These are phyloP conservation scores for Archips crataeganus DNA, from an alignment of 2,888 invertebrate species.

Conservation along the genomic window DNA sequence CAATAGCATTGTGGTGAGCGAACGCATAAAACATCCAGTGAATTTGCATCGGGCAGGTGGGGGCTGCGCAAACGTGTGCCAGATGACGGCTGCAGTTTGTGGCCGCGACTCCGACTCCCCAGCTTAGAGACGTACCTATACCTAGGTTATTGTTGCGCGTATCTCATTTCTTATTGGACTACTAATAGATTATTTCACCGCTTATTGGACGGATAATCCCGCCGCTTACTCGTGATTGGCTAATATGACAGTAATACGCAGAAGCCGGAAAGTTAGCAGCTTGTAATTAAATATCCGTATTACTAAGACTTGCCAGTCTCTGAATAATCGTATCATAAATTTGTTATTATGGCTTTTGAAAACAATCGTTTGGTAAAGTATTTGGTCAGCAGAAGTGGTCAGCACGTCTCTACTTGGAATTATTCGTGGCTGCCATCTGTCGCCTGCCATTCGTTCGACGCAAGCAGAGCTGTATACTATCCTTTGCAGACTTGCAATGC, in stretches of 20 bases:
- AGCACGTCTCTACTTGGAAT: conserved; percentile 52
- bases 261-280: conserved; percentile 4
- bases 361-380: conserved; percentile 10
- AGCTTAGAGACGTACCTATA: conserved; percentile 36
- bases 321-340: background rate
- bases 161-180: conserved; percentile 34
- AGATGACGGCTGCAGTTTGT: conserved; percentile 65
- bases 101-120: conserved; percentile 58
- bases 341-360: background rate
- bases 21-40: conserved; percentile 57
- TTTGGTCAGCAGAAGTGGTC: conserved; percentile 30
- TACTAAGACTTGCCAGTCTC: background rate
- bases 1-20: conserved; percentile 41
- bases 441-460: conserved; percentile 46
- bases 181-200: conserved; percentile 11
- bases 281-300: conserved; percentile 6
- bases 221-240: background rate
- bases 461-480: conserved; percentile 43
- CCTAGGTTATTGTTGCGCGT: conserved; percentile 19
- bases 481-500: conserved; percentile 39
- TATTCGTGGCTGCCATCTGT: conserved; percentile 61
- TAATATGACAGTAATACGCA: conserved; percentile 2
- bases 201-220: conserved; percentile 16
- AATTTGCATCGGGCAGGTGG: conserved; percentile 51
- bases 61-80: conserved; percentile 51